Base-by-base conservation (phyloP, 2,888 invertebrate genomes). In the Minunthozetes semirufus region DNA sequence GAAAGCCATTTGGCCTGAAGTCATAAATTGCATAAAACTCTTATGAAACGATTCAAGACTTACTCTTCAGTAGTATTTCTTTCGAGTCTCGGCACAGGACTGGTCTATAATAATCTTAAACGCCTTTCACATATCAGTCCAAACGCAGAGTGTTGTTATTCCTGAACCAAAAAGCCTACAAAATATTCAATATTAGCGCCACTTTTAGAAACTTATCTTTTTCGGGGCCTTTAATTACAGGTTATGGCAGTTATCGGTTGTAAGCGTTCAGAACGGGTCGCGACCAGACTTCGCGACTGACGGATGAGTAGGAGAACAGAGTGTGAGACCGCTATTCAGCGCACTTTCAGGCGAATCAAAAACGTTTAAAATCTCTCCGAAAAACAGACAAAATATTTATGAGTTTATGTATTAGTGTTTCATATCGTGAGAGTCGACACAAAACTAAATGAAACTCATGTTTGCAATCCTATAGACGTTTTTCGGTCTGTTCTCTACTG, bases 231-330 rank as follows among this genome's bases (percentile, higher is more conserved):
- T 63, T 63, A 63, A 63, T 63, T 63, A 63, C 63, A 63, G 63
- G 63, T 63, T 63, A 27, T 33, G 63, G 56, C n/a, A 63, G 33
- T 56, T 56, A 56, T 56, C 29, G 63, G 56, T 3, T 19, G 9
- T 33, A 27, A 33, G 63, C 29, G 29, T 63, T 63, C 17, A 17
- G 56, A 63, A 50, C 19, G n/a, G 38, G 15, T 63, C 63, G 63
- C 63, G 63, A 63, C 38, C 63, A 33, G 63, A 63, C 63, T 33
- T 63, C 33, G 56, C 56, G 38, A 63, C 63, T 63, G 33, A 63
- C 63, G 61, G 15, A 5, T 17, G 17, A n/a, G 56, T 33, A 33
- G 33, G 33, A 33, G 33, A 33, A 56, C 25, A 22, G 48, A 48
- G 17, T 48, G 17, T 48, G 48, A 48, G 48, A 33, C 33, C 33